phyloP scores from a whole-genome alignment of 2,113 vertebrate species.

The Pedionomus torquatus region DNA sequence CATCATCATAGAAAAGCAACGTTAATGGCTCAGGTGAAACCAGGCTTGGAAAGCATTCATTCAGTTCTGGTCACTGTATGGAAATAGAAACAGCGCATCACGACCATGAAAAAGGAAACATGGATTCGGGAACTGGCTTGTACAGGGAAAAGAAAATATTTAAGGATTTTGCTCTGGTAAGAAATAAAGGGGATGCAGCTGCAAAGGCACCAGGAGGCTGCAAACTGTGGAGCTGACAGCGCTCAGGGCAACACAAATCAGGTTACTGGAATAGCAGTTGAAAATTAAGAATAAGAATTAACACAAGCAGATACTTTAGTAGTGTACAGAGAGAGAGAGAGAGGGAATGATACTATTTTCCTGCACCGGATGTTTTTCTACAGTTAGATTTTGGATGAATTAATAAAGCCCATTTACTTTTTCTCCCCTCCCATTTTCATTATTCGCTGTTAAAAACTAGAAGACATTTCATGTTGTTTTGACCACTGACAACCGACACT shows the following conservation, averaged over 20 bases:
- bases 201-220: background rate
- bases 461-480: background rate
- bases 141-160: background rate
- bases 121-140: background rate
- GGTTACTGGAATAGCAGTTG: background rate
- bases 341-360: background rate
- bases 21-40: conserved; percentile 1
- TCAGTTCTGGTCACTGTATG: background rate
- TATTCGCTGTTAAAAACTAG: background rate
- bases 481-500: background rate
- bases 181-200: background rate
- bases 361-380: background rate
- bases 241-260: background rate
- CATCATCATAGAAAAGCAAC: background rate
- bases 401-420: background rate
- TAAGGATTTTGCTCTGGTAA: background rate
- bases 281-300: background rate
- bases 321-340: background rate
- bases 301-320: background rate
- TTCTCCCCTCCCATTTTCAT: background rate
- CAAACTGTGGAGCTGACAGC: background rate
- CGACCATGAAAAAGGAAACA: background rate
- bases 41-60: background rate
- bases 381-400: background rate
- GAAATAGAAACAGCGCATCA: background rate